These are phyloP conservation scores for Antechinus stuartii DNA, from an alignment of 2,113 vertebrate species.

Conservation along the genomic window DNA sequence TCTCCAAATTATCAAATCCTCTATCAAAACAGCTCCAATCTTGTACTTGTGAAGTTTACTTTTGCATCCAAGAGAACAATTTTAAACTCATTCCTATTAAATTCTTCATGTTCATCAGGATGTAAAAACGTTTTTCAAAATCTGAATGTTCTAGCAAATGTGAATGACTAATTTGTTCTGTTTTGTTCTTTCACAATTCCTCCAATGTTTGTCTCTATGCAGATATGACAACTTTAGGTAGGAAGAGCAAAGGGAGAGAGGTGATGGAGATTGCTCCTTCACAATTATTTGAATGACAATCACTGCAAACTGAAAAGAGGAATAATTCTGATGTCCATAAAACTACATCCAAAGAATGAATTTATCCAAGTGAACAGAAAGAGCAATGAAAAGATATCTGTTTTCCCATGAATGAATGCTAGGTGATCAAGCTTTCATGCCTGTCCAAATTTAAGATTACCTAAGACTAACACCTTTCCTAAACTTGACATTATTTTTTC, in stretches of 20 bases:
- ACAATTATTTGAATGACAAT: neutral
- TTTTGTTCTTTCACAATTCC: neutral
- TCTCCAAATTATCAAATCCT: neutral
- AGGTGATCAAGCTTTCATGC: neutral
- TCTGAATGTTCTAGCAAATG: neutral
- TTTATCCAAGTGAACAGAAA: neutral
- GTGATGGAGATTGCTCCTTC: neutral
- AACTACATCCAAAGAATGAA: neutral
- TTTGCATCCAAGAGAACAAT: neutral
- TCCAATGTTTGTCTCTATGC: neutral
- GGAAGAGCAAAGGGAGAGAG: neutral
- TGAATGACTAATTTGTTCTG: neutral
- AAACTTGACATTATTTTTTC: conserved; percentile 21
- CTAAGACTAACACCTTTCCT: neutral
- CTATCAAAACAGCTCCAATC: neutral
- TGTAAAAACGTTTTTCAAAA: neutral
- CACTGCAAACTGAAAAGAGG: neutral
- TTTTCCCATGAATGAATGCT: neutral
- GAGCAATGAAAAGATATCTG: neutral
- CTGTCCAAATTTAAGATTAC: conserved; percentile 15
- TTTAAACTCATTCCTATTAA: neutral
- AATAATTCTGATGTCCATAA: neutral
- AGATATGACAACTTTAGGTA: neutral
- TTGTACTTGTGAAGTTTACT: neutral
- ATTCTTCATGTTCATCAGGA: neutral